phyloP scores from a whole-genome alignment of 2,888 invertebrate species.

The Cephus sareptanus region DNA sequence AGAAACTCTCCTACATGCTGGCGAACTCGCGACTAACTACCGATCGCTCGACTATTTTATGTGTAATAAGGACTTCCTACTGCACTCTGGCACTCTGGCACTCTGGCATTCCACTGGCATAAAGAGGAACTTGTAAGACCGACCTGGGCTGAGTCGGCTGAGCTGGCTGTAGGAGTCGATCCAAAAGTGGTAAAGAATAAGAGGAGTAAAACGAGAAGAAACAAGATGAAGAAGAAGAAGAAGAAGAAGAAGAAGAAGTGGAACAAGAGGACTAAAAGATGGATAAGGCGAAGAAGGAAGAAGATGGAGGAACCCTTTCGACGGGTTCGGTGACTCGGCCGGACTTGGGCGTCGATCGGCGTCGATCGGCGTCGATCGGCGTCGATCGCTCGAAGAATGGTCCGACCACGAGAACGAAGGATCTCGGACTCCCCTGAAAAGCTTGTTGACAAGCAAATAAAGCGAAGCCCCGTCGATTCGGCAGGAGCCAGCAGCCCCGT shows the following conservation, averaged over 20 bases:
- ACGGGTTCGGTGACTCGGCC: too few species aligned
- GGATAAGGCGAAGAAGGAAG: slow-evolving; percentile 15
- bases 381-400: too few species aligned
- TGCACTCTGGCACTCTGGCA: slow-evolving; percentile 10
- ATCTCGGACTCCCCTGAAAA: slow-evolving; percentile 5
- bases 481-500: background rate
- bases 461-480: slow-evolving; percentile 5
- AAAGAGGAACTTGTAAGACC: slow-evolving; percentile 13
- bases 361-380: too few species aligned
- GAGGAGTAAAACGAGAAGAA: slow-evolving; percentile 9
- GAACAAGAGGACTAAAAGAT: slow-evolving; percentile 4
- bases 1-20: too few species aligned
- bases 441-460: slow-evolving; percentile 22
- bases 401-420: background rate
- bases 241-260: slow-evolving; percentile 11
- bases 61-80: slow-evolving; percentile 3
- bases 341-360: too few species aligned
- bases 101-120: background rate
- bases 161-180: too few species aligned
- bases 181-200: background rate
- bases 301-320: slow-evolving; percentile 1
- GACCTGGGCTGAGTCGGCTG: too few species aligned
- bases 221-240: slow-evolving; percentile 7
- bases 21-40: too few species aligned
- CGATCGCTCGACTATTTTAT: too few species aligned